Conservation (phyloP, 2,888 invertebrate genomes). For the Aporophyla nigra region DNA sequence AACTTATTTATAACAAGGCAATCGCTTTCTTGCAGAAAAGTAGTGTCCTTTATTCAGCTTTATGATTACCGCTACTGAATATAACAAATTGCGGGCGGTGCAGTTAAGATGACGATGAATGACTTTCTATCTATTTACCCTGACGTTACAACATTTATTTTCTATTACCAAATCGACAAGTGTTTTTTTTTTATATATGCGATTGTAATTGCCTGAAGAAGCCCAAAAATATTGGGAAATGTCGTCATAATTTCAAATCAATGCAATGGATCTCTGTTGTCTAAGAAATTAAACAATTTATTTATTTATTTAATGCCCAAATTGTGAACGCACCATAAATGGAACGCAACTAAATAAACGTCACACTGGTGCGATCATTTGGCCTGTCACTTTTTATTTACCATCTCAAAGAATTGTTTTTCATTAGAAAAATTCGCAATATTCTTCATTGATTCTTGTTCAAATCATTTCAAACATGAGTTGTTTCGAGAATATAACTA, state of each 20-base stretch:
- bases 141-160: not conserved
- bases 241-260: not conserved
- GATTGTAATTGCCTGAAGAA: not conserved
- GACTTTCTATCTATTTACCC: not conserved
- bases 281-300: too few species aligned
- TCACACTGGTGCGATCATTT: conserved; percentile 17
- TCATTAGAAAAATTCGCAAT: conserved; percentile 45
- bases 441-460: conserved; percentile 33
- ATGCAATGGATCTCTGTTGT: too few species aligned
- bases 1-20: not conserved
- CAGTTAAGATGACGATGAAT: not conserved
- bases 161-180: conserved; percentile 2
- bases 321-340: not conserved
- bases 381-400: conserved; percentile 60
- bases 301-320: too few species aligned
- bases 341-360: conserved; percentile 44
- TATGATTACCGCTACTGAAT: not conserved
- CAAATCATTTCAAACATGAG: conserved; percentile 83
- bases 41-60: not conserved
- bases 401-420: conserved; percentile 56
- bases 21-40: not conserved
- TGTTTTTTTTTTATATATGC: not conserved
- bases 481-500: conserved; percentile 94
- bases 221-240: not conserved
- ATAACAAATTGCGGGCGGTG: not conserved